Percentiles rank a stretch among this genome's conserved stretches.
Evolutionary conservation across 2,113 vertebrate species (phyloP).

Genomic region (Tringa solitaria): DNA sequence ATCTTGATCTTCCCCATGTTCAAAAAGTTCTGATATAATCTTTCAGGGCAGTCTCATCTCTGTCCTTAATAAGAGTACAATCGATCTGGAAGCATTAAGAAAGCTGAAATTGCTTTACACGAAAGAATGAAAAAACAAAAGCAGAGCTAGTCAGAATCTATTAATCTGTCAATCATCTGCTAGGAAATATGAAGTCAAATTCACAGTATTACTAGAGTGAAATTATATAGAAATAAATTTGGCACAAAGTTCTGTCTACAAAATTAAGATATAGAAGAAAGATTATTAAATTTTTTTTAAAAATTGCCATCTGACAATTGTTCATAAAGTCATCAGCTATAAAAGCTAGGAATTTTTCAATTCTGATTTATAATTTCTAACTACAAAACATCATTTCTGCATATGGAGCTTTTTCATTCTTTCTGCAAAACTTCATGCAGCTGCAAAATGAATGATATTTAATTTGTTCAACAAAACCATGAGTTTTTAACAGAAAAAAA

Average conservation of each 20-base stretch:
- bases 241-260: background rate
- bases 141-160: background rate
- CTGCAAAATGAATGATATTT: background rate
- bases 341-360: background rate
- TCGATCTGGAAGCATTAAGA: background rate
- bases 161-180: background rate
- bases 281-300: background rate
- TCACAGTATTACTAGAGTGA: background rate
- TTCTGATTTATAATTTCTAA: background rate
- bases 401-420: background rate
- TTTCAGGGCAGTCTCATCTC: background rate
- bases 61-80: background rate
- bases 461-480: background rate
- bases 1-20: background rate
- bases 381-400: background rate
- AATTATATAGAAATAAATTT: background rate
- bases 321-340: background rate
- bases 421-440: background rate
- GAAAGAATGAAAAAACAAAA: background rate
- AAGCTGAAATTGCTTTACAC: background rate
- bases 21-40: background rate
- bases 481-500: background rate
- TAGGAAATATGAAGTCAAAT: background rate
- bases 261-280: background rate
- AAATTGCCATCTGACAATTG: background rate